Conservation (phyloP, 2,888 invertebrate species). For the Nesidiocoris tenuis region DNA sequence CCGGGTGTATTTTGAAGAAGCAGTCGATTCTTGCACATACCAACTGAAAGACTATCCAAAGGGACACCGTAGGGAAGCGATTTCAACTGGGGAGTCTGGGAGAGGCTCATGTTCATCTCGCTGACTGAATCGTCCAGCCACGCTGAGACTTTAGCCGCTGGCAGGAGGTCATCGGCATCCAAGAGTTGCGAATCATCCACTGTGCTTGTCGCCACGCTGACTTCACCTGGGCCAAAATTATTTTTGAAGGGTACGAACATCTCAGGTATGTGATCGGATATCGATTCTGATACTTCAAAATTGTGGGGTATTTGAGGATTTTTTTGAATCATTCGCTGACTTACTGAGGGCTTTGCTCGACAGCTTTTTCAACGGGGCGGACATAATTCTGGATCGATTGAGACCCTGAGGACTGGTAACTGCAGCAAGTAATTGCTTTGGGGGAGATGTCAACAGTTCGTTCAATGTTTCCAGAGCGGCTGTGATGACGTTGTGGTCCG, state of each 20-base stretch:
- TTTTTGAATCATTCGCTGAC: no score
- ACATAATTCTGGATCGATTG: conserved; percentile 55
- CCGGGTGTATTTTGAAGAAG: no score
- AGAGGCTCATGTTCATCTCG: neutral
- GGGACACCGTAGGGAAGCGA: neutral
- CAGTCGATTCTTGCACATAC: neutral
- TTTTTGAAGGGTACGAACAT: no score
- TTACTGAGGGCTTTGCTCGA: conserved; percentile 61
- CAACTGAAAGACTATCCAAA: conserved; percentile 20
- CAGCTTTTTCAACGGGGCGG: conserved; percentile 54
- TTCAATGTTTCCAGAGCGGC: conserved; percentile 78
- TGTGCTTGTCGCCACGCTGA: conserved; percentile 15
- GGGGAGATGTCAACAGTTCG: conserved; percentile 62
- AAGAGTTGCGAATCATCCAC: conserved; percentile 35
- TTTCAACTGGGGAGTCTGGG: neutral
- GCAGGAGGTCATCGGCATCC: conserved; percentile 19
- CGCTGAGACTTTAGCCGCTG: conserved; percentile 26
- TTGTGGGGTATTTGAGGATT: no score
- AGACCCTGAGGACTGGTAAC: conserved; percentile 60
- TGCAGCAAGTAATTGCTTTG: conserved; percentile 58
- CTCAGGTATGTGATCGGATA: no score
- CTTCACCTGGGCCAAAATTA: conserved; percentile 24
- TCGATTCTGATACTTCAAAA: no score
- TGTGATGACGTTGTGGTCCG: conserved; percentile 85
- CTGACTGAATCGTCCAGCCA: conserved; percentile 15